Evolutionary conservation across 2,888 invertebrate genomes (phyloP), one percentile per base, ranked within the genome.

Genomic region (Leucophenga maculata): DNA sequence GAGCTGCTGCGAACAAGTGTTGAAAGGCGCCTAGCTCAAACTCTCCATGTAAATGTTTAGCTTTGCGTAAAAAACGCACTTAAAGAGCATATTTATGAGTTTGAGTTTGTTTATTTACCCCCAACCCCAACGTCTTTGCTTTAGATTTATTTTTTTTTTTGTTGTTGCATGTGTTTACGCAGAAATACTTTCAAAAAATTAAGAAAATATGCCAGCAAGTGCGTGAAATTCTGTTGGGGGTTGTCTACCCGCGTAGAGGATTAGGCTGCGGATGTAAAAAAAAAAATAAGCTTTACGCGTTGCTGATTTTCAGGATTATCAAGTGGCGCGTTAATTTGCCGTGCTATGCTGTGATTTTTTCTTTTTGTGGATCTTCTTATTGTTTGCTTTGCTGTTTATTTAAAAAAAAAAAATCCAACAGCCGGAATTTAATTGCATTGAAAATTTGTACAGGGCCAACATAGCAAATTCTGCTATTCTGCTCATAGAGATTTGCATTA

Each of bases 321-420:
- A 67, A 59, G 57, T 67, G 67, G 57, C 39, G 67, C 67, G 59
- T 67, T 67, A 67, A 67, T 67, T 67, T 57, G 46, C 46, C 46
- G 22, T 64, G 46, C 26, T 22, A 46, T 64, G 62, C 26, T 48
- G 62, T 64, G 62, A 48, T 64, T 55, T 55, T 55, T 22, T 39
- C 39, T 18, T 44, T 39, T 48, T 48, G 1, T 64, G 3, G 8
- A 39, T 18, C 26, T 39, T 18, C 39, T 39, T 60, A 22, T 32
- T 22, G 11, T 46, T 46, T 62, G 3, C 16, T 46, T 13, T 1
- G 16, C n/a, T 50, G 50, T 18, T 50, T 50, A 16, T 50, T 8
- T 16, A 4, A n/a, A 16, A 13, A 50, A 50, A 50, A 18, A 50
- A 50, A 11, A 6, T 16, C n/a, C n/a, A n/a, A n/a, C 1, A 50